phyloP scores from a whole-genome alignment of 2,888 invertebrate species.

The Acleris literana region DNA sequence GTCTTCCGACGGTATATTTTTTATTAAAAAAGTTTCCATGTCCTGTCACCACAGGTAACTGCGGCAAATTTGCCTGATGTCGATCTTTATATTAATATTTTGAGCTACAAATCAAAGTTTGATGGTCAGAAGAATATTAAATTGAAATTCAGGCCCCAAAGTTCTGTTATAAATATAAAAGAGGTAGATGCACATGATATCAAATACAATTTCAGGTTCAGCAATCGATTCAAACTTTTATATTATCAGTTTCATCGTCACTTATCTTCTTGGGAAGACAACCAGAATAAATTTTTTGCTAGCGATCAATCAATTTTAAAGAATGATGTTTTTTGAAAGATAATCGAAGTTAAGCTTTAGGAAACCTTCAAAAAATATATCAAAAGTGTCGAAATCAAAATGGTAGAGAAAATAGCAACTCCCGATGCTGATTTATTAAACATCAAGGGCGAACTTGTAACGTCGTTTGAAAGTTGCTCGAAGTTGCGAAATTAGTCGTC shows the following conservation, averaged over 20 bases:
- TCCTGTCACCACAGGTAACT: constrained; percentile 57
- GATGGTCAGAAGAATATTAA: neutral
- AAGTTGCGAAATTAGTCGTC: constrained; percentile 33
- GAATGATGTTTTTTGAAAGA: constrained; percentile 17
- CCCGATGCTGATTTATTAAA: constrained; percentile 34
- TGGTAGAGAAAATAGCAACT: constrained; percentile 12
- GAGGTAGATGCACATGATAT: no score
- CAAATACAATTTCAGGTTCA: no score
- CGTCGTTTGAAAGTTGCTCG: constrained; percentile 31
- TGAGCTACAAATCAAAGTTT: constrained; percentile 23
- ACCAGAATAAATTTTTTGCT: neutral
- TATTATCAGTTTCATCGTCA: no score
- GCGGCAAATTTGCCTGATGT: constrained; percentile 25
- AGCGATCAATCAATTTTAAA: constrained; percentile 23
- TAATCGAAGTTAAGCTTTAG: constrained; percentile 19
- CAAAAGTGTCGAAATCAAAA: constrained; percentile 26
- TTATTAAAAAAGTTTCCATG: constrained; percentile 73
- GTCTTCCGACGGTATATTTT: constrained; percentile 56
- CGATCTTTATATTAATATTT: constrained; percentile 35
- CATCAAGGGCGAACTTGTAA: constrained; percentile 34
- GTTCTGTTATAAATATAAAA: no score
- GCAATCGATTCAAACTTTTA: no score
- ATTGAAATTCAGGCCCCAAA: neutral
- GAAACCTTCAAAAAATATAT: constrained; percentile 4
- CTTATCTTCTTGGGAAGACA: neutral